phyloP scores from a whole-genome alignment of 2,797 vertebrate species.

The Dendrocincla fuliginosa region DNA sequence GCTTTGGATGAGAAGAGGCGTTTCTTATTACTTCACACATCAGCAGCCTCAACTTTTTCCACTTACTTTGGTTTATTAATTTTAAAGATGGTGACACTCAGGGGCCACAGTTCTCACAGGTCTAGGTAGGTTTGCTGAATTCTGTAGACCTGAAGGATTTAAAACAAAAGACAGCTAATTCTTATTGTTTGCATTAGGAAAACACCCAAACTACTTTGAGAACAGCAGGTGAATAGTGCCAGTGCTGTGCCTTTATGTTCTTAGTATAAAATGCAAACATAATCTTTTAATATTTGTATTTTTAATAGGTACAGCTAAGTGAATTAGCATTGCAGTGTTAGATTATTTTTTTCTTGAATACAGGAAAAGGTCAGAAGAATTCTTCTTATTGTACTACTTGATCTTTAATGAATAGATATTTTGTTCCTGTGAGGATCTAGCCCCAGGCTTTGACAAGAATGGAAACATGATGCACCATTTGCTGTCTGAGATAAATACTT shows the following conservation, averaged over 20 bases:
- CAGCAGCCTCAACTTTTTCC: background rate
- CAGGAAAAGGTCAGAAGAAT: conserved; percentile 38
- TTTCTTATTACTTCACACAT: conserved; percentile 25
- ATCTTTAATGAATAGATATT: conserved; percentile 19
- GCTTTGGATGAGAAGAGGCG: background rate
- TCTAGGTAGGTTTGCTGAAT: background rate
- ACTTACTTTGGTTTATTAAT: conserved; percentile 49
- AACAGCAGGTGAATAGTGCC: background rate
- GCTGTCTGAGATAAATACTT: conserved; percentile 32
- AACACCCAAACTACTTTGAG: background rate
- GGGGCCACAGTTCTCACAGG: background rate
- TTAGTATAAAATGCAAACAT: background rate
- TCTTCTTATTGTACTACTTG: background rate
- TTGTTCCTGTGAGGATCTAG: conserved; percentile 24
- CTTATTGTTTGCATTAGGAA: background rate
- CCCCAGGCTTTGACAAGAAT: background rate
- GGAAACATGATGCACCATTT: conserved; percentile 30
- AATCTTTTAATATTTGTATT: conserved; percentile 4
- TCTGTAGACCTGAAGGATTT: background rate
- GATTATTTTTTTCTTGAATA: conserved; percentile 32
- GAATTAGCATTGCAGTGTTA: conserved; percentile 1
- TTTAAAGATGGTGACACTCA: conserved; percentile 12
- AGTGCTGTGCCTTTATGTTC: background rate
- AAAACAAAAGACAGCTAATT: background rate
- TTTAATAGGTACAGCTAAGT: background rate